Evolutionary conservation across 2,797 vertebrate genomes (phyloP).

Genomic region (Orestias chungarensis): DNA sequence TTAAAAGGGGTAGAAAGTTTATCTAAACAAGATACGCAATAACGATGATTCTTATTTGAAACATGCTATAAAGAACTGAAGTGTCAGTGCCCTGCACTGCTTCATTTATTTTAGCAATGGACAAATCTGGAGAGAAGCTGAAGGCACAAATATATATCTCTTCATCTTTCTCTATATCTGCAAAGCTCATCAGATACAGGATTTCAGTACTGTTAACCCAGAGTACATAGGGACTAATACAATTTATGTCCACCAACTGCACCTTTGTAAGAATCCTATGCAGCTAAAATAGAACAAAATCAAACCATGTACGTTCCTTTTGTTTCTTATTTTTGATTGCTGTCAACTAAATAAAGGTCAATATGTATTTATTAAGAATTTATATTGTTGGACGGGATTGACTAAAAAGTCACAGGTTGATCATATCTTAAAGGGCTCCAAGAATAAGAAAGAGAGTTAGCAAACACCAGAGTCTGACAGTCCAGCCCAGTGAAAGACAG

Average conservation of each 20-base stretch:
- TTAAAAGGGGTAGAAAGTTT: not conserved
- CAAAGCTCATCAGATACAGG: conserved; percentile 64
- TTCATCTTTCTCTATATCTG: conserved; percentile 10
- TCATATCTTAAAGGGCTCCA: conserved; percentile 36
- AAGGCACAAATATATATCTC: conserved; percentile 39
- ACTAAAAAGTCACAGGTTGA: conserved; percentile 18
- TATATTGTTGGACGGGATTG: not conserved
- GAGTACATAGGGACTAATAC: too few species aligned
- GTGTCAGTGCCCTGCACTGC: too few species aligned
- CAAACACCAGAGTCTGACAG: conserved; percentile 56
- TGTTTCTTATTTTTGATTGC: not conserved
- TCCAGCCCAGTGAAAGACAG: conserved; percentile 48
- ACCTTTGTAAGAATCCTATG: conserved; percentile 23
- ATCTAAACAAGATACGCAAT: not conserved
- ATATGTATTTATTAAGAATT: conserved; percentile 1
- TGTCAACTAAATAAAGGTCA: conserved; percentile 10
- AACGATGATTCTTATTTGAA: not conserved
- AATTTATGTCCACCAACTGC: conserved; percentile 55
- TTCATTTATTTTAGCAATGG: not conserved
- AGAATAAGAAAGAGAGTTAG: conserved; percentile 36
- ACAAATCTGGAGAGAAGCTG: conserved; percentile 4
- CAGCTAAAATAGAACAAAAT: conserved; percentile 32
- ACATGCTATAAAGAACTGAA: not conserved
- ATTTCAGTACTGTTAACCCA: conserved; percentile 55
- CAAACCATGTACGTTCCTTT: conserved; percentile 17